Conservation (phyloP, 2,888 invertebrate genomes). For the Xestia rhomboidea region DNA sequence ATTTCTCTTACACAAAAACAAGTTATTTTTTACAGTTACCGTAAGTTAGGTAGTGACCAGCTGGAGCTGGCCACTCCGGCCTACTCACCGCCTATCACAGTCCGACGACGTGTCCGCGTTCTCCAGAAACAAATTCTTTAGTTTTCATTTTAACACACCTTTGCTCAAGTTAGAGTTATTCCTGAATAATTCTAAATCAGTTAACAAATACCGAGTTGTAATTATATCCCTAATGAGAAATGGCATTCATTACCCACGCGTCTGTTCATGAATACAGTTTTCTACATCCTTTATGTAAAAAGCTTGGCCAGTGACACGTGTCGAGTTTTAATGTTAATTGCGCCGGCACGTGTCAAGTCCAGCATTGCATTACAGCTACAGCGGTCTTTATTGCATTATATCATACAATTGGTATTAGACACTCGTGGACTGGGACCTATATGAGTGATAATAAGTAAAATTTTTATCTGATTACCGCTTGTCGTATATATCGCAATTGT, state of each 20-base stretch:
- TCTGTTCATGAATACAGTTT: conserved; percentile 1
- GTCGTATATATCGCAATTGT: background rate
- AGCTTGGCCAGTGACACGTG: background rate
- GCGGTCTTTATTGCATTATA: background rate
- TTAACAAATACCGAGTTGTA: background rate
- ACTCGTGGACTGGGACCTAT: background rate
- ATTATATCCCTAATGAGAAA: background rate
- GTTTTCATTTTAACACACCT: no score
- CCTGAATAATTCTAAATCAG: no score
- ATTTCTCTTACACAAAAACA: no score
- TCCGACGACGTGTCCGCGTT: no score
- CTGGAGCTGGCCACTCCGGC: no score
- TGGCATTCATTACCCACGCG: background rate
- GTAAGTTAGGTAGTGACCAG: no score
- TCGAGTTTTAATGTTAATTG: background rate
- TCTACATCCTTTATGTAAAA: no score
- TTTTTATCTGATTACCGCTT: background rate
- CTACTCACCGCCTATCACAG: no score
- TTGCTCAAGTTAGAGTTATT: no score
- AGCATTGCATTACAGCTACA: background rate
- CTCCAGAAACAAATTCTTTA: no score
- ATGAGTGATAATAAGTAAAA: conserved; percentile 6
- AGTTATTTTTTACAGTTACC: no score
- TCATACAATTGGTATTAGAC: conserved; percentile 1
- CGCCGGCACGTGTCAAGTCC: background rate